phyloP scores from a whole-genome alignment of 2,888 invertebrate genomes.

The Parnassius apollo region DNA sequence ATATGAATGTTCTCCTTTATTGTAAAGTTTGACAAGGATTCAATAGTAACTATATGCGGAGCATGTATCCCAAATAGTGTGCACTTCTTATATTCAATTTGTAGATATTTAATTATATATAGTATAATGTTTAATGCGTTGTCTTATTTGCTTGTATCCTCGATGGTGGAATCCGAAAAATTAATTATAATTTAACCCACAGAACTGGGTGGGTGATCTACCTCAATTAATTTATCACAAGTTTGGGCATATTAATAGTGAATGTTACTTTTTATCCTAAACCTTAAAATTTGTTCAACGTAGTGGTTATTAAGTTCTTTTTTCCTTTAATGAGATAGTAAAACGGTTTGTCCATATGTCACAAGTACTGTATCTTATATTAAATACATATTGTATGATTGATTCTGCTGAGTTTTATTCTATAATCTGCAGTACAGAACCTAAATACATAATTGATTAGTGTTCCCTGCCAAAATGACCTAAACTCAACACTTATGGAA shows the following conservation, averaged over 20 bases:
- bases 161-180: conserved; percentile 63
- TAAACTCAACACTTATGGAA: too few relatives aligned
- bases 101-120: conserved; percentile 81
- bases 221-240: conserved; percentile 81
- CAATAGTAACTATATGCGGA: conserved; percentile 57
- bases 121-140: conserved; percentile 78
- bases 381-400: conserved; percentile 82
- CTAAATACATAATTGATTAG: not conserved
- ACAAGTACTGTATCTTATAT: conserved; percentile 80
- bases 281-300: conserved; percentile 69
- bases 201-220: conserved; percentile 68
- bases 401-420: conserved; percentile 68
- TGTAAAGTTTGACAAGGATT: conserved; percentile 68
- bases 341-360: conserved; percentile 77
- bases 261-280: conserved; percentile 63
- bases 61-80: conserved; percentile 67
- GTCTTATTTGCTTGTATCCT: conserved; percentile 74
- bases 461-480: too few relatives aligned
- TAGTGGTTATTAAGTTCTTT: conserved; percentile 69
- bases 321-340: conserved; percentile 48
- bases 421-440: not conserved
- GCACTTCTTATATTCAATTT: conserved; percentile 77
- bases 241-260: conserved; percentile 77
- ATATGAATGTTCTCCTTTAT: conserved; percentile 78
- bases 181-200: conserved; percentile 73